These are phyloP conservation scores for Drosophila novamexicana DNA, from an alignment of 1,140 invertebrate genomes.

Conservation along the genomic window DNA sequence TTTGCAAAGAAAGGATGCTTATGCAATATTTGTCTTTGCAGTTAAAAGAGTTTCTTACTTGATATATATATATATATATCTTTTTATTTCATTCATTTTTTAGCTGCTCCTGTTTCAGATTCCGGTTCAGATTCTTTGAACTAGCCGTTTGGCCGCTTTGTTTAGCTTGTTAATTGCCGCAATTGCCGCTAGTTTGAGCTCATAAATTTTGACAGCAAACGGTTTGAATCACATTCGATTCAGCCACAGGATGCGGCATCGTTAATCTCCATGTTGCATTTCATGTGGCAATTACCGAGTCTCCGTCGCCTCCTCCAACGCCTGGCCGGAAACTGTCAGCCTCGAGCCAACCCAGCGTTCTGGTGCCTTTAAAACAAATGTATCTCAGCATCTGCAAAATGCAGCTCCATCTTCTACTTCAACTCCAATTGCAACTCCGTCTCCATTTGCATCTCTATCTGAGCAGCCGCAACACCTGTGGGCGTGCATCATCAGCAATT, in stretches of 20 bases:
- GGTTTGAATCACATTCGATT: constrained; percentile 48
- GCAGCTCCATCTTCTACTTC: constrained; percentile 42
- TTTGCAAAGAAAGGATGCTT: too few species aligned
- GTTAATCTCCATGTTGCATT: constrained; percentile 65
- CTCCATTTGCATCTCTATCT: constrained; percentile 31
- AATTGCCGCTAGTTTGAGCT: constrained; percentile 65
- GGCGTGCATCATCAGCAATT: constrained; percentile 80
- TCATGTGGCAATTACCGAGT: constrained; percentile 70
- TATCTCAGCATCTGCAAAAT: constrained; percentile 27
- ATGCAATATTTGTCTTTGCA: too few species aligned
- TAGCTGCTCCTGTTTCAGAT: neutral
- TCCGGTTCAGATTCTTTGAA: constrained; percentile 22
- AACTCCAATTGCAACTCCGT: constrained; percentile 42
- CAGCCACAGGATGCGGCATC: constrained; percentile 72
- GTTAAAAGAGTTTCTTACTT: too few species aligned
- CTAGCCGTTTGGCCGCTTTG: constrained; percentile 16
- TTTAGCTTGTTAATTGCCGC: constrained; percentile 47
- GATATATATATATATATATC: too few species aligned
- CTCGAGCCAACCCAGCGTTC: constrained; percentile 6
- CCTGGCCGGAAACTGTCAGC: constrained; percentile 64
- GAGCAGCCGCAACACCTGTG: constrained; percentile 62
- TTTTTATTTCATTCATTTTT: too few species aligned
- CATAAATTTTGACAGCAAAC: constrained; percentile 80
- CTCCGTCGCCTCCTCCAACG: neutral
- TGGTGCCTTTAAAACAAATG: neutral